phyloP scores from a whole-genome alignment of 2,888 invertebrate genomes.

The Zelleria hepariella region DNA sequence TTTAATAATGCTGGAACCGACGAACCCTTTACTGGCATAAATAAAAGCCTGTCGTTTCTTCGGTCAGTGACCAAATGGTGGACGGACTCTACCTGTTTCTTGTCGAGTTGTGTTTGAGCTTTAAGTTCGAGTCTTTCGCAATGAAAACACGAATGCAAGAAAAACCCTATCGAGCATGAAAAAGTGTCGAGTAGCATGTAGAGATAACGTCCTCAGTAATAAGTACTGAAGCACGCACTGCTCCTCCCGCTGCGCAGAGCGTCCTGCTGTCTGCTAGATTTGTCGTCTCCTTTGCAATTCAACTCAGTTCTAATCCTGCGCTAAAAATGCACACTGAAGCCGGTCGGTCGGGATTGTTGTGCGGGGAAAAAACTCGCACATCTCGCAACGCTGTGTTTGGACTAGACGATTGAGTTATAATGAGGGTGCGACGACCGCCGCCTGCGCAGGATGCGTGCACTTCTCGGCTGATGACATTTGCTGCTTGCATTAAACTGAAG shows the following conservation, averaged over 20 bases:
- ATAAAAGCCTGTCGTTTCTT: too few relatives aligned
- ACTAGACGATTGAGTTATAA: constrained; percentile 28
- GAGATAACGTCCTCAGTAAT: neutral
- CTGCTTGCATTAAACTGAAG: neutral
- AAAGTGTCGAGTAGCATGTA: neutral
- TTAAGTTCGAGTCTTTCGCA: too few relatives aligned
- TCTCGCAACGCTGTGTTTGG: constrained; percentile 23
- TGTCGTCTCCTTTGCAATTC: neutral
- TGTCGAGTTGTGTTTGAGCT: too few relatives aligned
- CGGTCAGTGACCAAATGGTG: too few relatives aligned
- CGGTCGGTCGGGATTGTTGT: constrained; percentile 16
- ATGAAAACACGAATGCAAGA: too few relatives aligned
- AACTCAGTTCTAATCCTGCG: neutral
- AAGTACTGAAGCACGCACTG: neutral
- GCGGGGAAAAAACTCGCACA: constrained; percentile 30
- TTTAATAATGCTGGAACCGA: neutral
- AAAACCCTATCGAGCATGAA: neutral
- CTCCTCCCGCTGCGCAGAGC: neutral
- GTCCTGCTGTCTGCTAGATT: constrained; percentile 9
- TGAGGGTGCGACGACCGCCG: constrained; percentile 20
- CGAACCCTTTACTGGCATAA: too few relatives aligned
- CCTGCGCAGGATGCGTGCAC: neutral
- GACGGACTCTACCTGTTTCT: too few relatives aligned
- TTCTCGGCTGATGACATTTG: neutral
- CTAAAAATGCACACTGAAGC: neutral